Evolutionary conservation across 2,797 vertebrate genomes (phyloP), one percentile per base, ranked within the genome.

Genomic region (Alosa sapidissima): DNA sequence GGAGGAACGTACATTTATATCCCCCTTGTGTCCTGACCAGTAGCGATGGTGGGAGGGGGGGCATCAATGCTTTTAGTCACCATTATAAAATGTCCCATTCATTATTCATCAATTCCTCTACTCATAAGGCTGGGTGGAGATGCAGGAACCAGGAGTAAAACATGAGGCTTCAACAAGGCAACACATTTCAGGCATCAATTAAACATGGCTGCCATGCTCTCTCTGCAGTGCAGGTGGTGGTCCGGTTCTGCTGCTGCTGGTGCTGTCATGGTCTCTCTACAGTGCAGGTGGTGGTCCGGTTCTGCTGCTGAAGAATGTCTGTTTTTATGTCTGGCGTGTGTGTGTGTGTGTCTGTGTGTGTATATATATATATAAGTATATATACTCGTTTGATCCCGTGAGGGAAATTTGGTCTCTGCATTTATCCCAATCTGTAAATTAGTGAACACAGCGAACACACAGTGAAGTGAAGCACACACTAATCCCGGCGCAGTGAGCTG

Each of bases 171-270:
- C 19, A 14, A 83, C 81, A 84, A 0, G 14, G 78, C 48, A 54
- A 19, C 49, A 55, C 65, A 48, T 81, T 52, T 82, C 47, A 81
- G 85, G 83, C 87, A 89, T 84, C 60, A 82, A 84, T 90, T 86
- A 84, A 84, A 86, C 60, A 83, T 28, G 48, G 24, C 48, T n/a
- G 2, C 51, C 91, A 83, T 90, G 90, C 90, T 82, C 84, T 13
- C 36, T 72, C 85, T 87, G 19, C 0, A 19, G 47, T 86, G 82
- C 49, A 81, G 33, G 41, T 47, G 36, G 41, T 47, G 90, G 84
- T 84, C 86, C 83, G 82, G 83, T 85, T 28, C 47, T 28, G 28
- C 28, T 28, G 28, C 28, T 28, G 28, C 28, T 28, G 1, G 28
- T 28, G n/a, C 48, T 21, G 2, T 58, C 91, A 83, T 90, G 90